Percentiles rank a stretch among this genome's conserved stretches.
These are phyloP conservation scores for Nematolebias whitei DNA, from an alignment of 2,113 vertebrate species.

Conservation along the genomic window DNA sequence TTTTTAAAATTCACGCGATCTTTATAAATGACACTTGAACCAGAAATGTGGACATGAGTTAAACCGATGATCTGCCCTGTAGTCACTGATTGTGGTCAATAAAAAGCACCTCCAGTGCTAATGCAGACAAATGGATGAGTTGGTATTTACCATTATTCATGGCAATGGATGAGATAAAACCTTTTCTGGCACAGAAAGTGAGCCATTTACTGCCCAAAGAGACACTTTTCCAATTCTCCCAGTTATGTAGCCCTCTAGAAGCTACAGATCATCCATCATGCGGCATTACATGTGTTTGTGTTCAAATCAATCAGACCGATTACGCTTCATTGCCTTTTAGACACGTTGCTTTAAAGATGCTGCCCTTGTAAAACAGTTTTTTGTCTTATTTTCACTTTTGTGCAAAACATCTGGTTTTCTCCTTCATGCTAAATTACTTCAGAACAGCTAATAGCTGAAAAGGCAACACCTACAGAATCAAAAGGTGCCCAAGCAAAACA, in stretches of 20 bases:
- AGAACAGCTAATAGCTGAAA: conserved; percentile 7
- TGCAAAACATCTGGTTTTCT: background rate
- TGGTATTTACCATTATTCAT: background rate
- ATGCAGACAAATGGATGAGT: background rate
- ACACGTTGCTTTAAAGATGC: background rate
- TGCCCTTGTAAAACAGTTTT: background rate
- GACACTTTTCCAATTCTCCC: background rate
- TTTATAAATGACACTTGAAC: background rate
- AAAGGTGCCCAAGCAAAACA: conserved; percentile 28
- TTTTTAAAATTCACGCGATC: background rate
- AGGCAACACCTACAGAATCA: conserved; percentile 3
- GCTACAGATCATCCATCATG: background rate
- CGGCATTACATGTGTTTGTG: background rate
- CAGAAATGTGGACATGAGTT: background rate
- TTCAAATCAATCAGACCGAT: background rate
- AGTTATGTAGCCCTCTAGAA: background rate
- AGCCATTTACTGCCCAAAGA: background rate
- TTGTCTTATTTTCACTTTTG: background rate
- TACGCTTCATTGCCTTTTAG: background rate
- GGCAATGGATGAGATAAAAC: background rate
- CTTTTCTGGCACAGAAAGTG: background rate
- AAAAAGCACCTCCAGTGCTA: background rate
- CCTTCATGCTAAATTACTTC: background rate
- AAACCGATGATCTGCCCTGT: background rate
- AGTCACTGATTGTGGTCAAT: background rate